Conservation (phyloP, 2,888 invertebrate genomes). For the Pyrrhia umbra region DNA sequence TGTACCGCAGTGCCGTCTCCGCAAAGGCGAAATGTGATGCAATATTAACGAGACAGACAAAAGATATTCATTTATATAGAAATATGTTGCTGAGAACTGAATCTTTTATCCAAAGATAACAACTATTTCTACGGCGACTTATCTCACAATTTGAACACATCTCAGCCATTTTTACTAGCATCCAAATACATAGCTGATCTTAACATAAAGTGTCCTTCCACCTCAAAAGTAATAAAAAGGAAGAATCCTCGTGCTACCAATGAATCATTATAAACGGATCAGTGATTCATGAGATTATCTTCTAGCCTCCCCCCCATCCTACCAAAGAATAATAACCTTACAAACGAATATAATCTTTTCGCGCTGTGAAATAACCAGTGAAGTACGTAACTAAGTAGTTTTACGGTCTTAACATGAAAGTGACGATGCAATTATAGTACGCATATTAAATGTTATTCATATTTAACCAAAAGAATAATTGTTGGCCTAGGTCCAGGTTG, state of each 20-base stretch:
- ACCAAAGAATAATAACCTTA: no score
- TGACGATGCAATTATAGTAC: background rate
- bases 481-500: constrained; percentile 19
- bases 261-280: no score
- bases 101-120: background rate
- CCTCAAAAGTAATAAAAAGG: no score
- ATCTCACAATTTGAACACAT: no score
- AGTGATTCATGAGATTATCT: no score
- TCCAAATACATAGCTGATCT: no score
- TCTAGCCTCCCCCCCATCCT: no score
- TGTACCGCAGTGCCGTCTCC: background rate
- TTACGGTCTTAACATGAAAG: background rate
- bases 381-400: background rate
- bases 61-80: background rate
- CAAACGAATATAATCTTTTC: no score
- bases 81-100: background rate
- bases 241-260: no score
- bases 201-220: no score
- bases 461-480: constrained; percentile 4
- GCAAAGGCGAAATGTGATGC: background rate
- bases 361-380: background rate
- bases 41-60: background rate
- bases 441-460: background rate
- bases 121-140: no score
- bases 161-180: no score